Conservation (phyloP, 2,797 vertebrate genomes). For the Neosilurus mollespiculum region DNA sequence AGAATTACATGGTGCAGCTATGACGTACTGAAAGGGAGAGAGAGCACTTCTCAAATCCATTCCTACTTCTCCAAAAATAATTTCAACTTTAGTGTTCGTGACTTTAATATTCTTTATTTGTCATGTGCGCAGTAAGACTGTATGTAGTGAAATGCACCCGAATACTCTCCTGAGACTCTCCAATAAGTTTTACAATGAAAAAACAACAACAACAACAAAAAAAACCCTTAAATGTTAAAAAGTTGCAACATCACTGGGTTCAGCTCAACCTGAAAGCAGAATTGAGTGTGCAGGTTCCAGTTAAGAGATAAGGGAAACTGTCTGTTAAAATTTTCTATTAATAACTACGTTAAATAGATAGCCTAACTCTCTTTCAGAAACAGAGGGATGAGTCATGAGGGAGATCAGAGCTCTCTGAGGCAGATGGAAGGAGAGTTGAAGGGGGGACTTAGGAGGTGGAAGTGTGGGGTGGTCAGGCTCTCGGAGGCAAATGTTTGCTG, state of each 20-base stretch:
- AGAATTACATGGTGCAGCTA: background rate
- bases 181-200: too few relatives aligned
- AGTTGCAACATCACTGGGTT: background rate
- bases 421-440: slow-evolving; percentile 56
- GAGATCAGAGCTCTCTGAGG: slow-evolving; percentile 52
- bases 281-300: background rate
- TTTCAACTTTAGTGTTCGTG: background rate
- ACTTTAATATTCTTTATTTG: too few relatives aligned
- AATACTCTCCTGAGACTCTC: too few relatives aligned
- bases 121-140: too few relatives aligned
- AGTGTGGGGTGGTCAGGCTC: slow-evolving; percentile 12
- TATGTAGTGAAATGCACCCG: too few relatives aligned
- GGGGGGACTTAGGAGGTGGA: slow-evolving; percentile 49
- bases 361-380: slow-evolving; percentile 33
- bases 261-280: background rate
- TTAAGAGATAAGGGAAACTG: background rate
- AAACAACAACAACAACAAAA: too few relatives aligned
- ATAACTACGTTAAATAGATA: background rate
- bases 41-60: background rate
- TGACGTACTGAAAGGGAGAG: slow-evolving; percentile 6
- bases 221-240: background rate
- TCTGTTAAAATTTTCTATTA: slow-evolving; percentile 11
- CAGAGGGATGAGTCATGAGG: slow-evolving; percentile 50
- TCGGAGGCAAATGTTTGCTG: slow-evolving; percentile 72
- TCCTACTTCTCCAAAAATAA: background rate